These are phyloP conservation scores for Cepaea hortensis DNA, from an alignment of 2,888 invertebrate genomes.

Conservation along the genomic window DNA sequence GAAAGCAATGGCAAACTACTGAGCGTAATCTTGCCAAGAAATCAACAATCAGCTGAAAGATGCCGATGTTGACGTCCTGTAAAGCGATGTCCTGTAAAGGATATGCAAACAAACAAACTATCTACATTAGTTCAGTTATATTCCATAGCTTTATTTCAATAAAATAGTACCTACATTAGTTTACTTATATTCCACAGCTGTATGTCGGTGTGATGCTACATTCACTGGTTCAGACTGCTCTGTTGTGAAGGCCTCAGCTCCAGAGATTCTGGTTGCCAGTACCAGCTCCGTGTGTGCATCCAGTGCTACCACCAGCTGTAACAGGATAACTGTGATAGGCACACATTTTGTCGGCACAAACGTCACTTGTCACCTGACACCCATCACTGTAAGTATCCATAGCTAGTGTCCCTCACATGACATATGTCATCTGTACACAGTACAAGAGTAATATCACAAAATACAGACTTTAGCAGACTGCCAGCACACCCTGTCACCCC, in stretches of 20 bases:
- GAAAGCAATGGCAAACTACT: no score
- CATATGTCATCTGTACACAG: neutral
- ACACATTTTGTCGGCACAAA: constrained; percentile 55
- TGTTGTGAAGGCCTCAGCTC: constrained; percentile 52
- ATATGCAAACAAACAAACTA: no score
- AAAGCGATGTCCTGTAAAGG: no score
- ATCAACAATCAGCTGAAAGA: no score
- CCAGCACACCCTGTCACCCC: no score
- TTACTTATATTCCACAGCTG: constrained; percentile 54
- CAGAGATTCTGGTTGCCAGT: constrained; percentile 45
- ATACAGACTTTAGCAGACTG: no score
- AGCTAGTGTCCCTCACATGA: neutral
- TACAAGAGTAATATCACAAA: no score
- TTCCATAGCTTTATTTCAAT: no score
- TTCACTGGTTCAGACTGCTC: constrained; percentile 62
- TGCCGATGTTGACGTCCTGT: no score
- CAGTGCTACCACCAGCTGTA: constrained; percentile 49
- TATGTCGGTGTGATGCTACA: constrained; percentile 57
- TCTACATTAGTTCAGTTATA: no score
- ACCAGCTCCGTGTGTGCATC: constrained; percentile 45
- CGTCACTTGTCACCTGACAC: constrained; percentile 59
- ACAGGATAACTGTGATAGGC: constrained; percentile 54
- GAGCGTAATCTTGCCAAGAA: no score
- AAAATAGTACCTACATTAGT: neutral
- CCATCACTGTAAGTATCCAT: constrained; percentile 56